These are phyloP conservation scores for Zophobas atratus DNA, from an alignment of 1,140 invertebrate species.

Conservation along the genomic window DNA sequence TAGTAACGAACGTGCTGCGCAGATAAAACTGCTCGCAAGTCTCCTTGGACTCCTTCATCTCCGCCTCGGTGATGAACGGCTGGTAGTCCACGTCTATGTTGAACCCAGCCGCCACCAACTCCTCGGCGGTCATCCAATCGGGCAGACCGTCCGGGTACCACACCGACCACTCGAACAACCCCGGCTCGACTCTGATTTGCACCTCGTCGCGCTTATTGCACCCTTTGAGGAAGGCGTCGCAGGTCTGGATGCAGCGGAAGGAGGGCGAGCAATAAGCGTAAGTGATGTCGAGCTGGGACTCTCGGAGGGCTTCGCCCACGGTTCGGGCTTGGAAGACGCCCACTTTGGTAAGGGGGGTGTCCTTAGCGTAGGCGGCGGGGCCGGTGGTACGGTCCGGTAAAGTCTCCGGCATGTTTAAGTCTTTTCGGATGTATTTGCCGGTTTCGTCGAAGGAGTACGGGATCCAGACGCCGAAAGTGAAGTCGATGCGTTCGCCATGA, in stretches of 20 bases:
- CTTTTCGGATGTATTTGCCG: slow-evolving; percentile 84
- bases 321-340: slow-evolving; percentile 81
- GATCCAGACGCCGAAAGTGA: slow-evolving; percentile 92
- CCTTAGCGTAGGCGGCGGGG: slow-evolving; percentile 81
- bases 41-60: slow-evolving; percentile 73
- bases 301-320: slow-evolving; percentile 84
- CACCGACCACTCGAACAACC: slow-evolving; percentile 93
- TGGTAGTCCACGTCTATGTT: slow-evolving; percentile 83
- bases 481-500: slow-evolving; percentile 92
- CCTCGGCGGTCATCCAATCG: slow-evolving; percentile 83
- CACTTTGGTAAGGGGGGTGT: slow-evolving; percentile 90
- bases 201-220: slow-evolving; percentile 59
- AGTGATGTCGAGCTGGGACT: slow-evolving; percentile 77
- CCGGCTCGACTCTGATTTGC: slow-evolving; percentile 78
- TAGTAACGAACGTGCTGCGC: slow-evolving; percentile 72
- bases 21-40: slow-evolving; percentile 84
- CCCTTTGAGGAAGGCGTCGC: slow-evolving; percentile 79
- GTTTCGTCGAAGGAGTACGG: slow-evolving; percentile 88
- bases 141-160: slow-evolving; percentile 89
- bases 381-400: slow-evolving; percentile 76
- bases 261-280: slow-evolving; percentile 90
- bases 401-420: slow-evolving; percentile 90
- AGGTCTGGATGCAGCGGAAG: slow-evolving; percentile 93
- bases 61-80: slow-evolving; percentile 74
- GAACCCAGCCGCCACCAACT: slow-evolving; percentile 82